Evolutionary conservation across 1,140 invertebrate genomes (phyloP).

Genomic region (Sycobia sp.): DNA sequence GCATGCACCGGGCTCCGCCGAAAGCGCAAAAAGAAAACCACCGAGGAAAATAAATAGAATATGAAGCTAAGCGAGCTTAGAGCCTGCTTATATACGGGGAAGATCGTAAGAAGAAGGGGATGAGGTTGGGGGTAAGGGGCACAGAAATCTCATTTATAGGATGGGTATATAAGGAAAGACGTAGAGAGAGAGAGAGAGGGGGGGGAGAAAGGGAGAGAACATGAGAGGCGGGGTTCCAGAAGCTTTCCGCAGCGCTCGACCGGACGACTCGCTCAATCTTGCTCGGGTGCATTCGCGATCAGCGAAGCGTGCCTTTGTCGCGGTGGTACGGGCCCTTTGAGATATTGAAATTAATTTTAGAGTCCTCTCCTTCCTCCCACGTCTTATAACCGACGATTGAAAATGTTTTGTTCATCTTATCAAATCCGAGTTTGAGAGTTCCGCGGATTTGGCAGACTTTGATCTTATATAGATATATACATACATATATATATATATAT

Average conservation of each 20-base stretch:
- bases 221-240: neutral
- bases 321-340: constrained; percentile 2
- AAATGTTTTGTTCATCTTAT: constrained; percentile 1
- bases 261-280: constrained; percentile 18
- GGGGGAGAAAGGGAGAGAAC: too few species aligned
- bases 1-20: too few species aligned
- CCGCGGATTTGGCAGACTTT: too few species aligned
- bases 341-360: constrained; percentile 30
- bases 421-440: too few species aligned
- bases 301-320: constrained; percentile 12
- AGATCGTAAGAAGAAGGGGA: too few species aligned
- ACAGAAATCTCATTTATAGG: constrained; percentile 26
- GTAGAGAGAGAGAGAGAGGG: too few species aligned
- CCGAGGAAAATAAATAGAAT: constrained; percentile 12
- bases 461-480: too few species aligned
- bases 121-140: too few species aligned
- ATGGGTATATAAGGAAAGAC: neutral
- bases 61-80: constrained; percentile 18
- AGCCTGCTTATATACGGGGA: neutral
- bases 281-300: constrained; percentile 13
- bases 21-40: too few species aligned
- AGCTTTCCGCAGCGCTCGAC: neutral
- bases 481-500: too few species aligned
- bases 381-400: too few species aligned
- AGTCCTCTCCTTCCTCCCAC: too few species aligned